Percentiles rank a stretch among this genome's conserved stretches.
These are phyloP conservation scores for Pagrus major DNA, from an alignment of 2,113 vertebrate genomes.

Conservation along the genomic window DNA sequence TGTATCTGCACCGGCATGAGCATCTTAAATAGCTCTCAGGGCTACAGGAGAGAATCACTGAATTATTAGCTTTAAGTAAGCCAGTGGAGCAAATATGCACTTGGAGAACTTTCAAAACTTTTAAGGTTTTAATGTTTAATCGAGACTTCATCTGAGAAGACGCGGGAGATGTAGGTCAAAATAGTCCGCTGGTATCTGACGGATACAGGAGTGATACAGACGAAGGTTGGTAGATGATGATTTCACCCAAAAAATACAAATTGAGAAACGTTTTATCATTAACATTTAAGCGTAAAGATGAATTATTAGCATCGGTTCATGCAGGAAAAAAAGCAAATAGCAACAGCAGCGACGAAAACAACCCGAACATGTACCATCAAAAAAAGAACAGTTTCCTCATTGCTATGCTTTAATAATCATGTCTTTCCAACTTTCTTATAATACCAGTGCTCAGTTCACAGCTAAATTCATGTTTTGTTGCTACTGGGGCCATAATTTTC, in stretches of 20 bases:
- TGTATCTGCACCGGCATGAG: conserved; percentile 16
- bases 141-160: conserved; percentile 12
- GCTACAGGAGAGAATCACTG: conserved; percentile 26
- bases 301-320: not conserved
- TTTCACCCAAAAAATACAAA: not conserved
- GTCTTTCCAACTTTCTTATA: no score
- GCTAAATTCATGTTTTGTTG: no score
- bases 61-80: conserved; percentile 53
- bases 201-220: not conserved
- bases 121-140: conserved; percentile 62
- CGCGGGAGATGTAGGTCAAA: conserved; percentile 32
- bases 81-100: conserved; percentile 23
- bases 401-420: no score
- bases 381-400: no score
- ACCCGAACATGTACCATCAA: no score
- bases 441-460: no score
- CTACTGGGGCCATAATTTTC: no score
- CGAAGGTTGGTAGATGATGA: not conserved
- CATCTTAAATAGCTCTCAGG: conserved; percentile 28
- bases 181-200: conserved; percentile 14
- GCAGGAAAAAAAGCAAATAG: no score
- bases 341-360: no score
- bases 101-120: conserved; percentile 54
- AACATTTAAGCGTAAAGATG: not conserved
- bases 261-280: not conserved